Evolutionary conservation across 2,113 vertebrate species (phyloP).

Genomic region (Otolemur garnettii): DNA sequence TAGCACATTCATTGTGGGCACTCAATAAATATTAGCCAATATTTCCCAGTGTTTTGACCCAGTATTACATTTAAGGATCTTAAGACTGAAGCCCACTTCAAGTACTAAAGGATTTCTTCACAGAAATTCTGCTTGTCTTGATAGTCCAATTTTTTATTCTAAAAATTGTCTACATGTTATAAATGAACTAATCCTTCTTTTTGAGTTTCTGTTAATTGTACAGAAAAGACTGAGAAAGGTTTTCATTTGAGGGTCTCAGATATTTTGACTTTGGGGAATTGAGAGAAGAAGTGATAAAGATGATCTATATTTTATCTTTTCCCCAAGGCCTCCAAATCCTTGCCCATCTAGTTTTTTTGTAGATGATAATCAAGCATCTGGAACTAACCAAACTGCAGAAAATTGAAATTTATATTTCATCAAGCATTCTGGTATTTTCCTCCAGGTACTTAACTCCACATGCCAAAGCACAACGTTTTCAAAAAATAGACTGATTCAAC

Average conservation of each 20-base stretch:
- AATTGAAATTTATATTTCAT: conserved; percentile 59
- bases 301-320: conserved; percentile 46
- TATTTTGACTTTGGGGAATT: conserved; percentile 53
- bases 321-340: not conserved
- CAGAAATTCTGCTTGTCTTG: conserved; percentile 57
- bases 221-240: conserved; percentile 17
- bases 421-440: conserved; percentile 39
- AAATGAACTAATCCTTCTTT: conserved; percentile 47
- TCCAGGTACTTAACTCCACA: conserved; percentile 54
- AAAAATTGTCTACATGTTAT: conserved; percentile 62
- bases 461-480: conserved; percentile 29
- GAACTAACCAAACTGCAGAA: conserved; percentile 54
- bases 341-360: conserved; percentile 13
- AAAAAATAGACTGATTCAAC: conserved; percentile 58
- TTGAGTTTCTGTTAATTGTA: conserved; percentile 50
- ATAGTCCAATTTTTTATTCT: conserved; percentile 25
- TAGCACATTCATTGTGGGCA: conserved; percentile 41
- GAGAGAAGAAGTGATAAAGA: not conserved
- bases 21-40: conserved; percentile 65
- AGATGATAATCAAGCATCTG: conserved; percentile 61
- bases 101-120: conserved; percentile 47
- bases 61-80: conserved; percentile 54
- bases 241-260: not conserved
- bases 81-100: conserved; percentile 67
- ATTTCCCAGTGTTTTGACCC: conserved; percentile 35